Evolutionary conservation across 2,113 vertebrate species (phyloP).

Genomic region (Misgurnus mizolepis): DNA sequence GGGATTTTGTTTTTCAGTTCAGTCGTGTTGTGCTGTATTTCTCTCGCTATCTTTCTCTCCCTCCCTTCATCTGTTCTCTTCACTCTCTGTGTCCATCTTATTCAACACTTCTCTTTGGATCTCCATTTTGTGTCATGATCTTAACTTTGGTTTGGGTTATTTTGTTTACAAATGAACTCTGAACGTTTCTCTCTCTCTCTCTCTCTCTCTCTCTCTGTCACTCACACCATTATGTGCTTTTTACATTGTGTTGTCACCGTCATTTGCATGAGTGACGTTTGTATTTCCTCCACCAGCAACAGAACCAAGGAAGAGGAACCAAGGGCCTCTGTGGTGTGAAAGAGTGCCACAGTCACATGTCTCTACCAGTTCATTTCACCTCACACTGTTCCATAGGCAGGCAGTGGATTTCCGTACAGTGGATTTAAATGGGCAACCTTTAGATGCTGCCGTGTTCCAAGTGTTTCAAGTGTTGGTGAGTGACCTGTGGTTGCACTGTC

Average conservation of each 20-base stretch:
- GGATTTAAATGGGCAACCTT: conserved; percentile 30
- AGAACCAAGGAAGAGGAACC: conserved; percentile 52
- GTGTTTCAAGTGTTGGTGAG: conserved; percentile 50
- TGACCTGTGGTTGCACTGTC: conserved; percentile 18
- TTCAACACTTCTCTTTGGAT: conserved; percentile 19
- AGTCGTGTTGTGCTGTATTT: conserved; percentile 50
- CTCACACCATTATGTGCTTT: conserved; percentile 9
- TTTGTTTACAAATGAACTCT: background rate
- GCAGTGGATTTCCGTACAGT: conserved; percentile 7
- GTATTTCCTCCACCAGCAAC: conserved; percentile 46
- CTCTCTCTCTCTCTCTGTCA: conserved; percentile 40
- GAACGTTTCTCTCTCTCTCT: conserved; percentile 25
- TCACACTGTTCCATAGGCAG: background rate
- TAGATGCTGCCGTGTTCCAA: background rate
- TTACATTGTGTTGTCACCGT: conserved; percentile 52
- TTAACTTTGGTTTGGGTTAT: background rate
- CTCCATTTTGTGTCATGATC: background rate
- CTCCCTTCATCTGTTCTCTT: conserved; percentile 40
- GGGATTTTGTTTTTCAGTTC: conserved; percentile 53
- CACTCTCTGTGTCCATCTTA: conserved; percentile 44
- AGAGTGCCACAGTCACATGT: conserved; percentile 30
- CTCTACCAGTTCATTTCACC: background rate
- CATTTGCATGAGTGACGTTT: conserved; percentile 57
- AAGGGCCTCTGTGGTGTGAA: conserved; percentile 37
- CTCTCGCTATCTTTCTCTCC: conserved; percentile 28